Base-by-base conservation (phyloP, 1,140 invertebrate species). In the Calephelis nemesis region DNA sequence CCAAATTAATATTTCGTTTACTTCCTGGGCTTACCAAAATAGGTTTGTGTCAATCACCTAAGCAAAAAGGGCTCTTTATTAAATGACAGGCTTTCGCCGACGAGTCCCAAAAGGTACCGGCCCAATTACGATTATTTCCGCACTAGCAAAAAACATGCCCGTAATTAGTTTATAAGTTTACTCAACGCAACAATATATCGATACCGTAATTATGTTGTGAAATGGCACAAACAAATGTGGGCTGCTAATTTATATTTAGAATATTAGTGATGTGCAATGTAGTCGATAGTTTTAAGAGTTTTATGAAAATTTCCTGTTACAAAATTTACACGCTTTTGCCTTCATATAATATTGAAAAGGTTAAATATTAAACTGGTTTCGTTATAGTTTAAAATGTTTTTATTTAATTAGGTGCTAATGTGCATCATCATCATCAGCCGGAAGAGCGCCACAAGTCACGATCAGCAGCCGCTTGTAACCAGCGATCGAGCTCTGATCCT, bases 101-200 rank as follows among this genome's bases (percentile, higher is more conserved):
- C 68, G 63, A 65, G 68, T 62, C 69, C 73, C 63, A 78, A 78
- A 82, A 83, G 76, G 74, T 50, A 77, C 83, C 79, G 78, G 66
- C 75, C 64, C 68, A 81, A 88, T 87, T 86, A 84, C 79, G 12
- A 70, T 72, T 49, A 72, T 73, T 67, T 49, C 73, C 71, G 63
- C 10, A 54, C 52, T 76, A 72, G 78, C 30, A 86, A 84, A 88
- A 85, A 83, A 69, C 71, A 72, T 74, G 77, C 75, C 78, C 71
- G 83, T 86, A 87, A 88, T 90, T 88, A 88, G 81, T 84, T 85
- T 83, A 89, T 84, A 81, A 88, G 79, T 85, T 86, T 85, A 90
- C 78, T 86, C 80, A 88, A 84, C 84, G 76, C 78, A 75, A 78
- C 75, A 78, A 82, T 72, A 69, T 76, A 81, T 81, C 71, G 71